phyloP scores from a whole-genome alignment of 2,888 invertebrate genomes.

The Hedya salicella region DNA sequence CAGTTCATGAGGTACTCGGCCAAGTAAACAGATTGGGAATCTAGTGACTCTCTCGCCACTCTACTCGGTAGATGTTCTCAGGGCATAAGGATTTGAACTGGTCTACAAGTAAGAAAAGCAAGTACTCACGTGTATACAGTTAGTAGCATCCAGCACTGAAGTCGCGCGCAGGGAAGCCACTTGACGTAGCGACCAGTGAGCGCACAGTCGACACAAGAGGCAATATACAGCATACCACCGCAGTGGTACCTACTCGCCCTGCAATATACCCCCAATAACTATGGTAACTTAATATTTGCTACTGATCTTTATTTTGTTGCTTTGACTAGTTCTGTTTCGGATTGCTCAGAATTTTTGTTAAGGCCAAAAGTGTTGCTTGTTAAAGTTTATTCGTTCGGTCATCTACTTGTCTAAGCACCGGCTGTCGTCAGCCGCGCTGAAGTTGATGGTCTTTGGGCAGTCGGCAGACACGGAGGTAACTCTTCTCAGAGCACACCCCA shows the following conservation, averaged over 20 bases:
- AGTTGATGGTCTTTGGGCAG: constrained; percentile 65
- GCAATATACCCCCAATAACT: constrained; percentile 58
- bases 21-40: too few relatives aligned
- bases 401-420: constrained; percentile 83
- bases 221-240: constrained; percentile 84
- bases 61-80: too few relatives aligned
- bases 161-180: constrained; percentile 86
- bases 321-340: constrained; percentile 74
- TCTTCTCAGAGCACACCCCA: constrained; percentile 79
- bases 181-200: constrained; percentile 86
- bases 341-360: constrained; percentile 49
- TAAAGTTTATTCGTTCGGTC: constrained; percentile 51
- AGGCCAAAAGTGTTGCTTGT: constrained; percentile 59
- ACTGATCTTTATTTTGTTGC: constrained; percentile 60
- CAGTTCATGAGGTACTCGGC: too few relatives aligned
- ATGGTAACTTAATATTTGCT: constrained; percentile 77
- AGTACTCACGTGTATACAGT: constrained; percentile 88
- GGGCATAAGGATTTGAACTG: too few relatives aligned
- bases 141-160: constrained; percentile 88
- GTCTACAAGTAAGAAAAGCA: too few relatives aligned
- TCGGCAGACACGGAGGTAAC: constrained; percentile 71
- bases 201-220: constrained; percentile 85
- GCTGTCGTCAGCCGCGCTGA: constrained; percentile 81
- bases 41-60: too few relatives aligned
- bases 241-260: constrained; percentile 69